Base-by-base conservation (phyloP, 1,140 invertebrate species). In the Grapholita molesta region DNA sequence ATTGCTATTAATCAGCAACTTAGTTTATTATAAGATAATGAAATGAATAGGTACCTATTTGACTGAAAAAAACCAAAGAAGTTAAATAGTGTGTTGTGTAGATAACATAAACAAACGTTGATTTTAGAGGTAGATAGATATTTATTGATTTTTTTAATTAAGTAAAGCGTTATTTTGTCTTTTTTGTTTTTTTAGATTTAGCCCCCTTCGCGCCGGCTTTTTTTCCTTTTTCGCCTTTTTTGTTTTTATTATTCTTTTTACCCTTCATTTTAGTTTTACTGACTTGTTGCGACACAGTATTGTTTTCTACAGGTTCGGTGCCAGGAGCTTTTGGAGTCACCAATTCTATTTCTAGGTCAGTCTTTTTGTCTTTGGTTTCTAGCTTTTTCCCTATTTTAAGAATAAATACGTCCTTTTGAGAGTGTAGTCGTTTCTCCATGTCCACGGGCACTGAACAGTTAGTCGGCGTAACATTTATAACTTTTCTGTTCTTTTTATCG, bases 331-430 rank as follows among this genome's bases (percentile, higher is more conserved):
- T 90, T 6, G 89, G 89, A 1, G 89, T 90, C 0, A 90, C 73
- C 5, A 91, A 70, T 76, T 91, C 88, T 67, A 91, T 91, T 83
- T 90, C 88, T 21, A 91, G 78, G 74, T 91, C 89, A 48, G 89
- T 91, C 69, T 89, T 91, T 70, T 91, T 91, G 70, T 91, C 86
- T 64, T 86, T 83, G 2, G 87, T 87, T 76, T 91, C 87, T 15
- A 91, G 67, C 74, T 90, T 91, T 61, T 91, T 91, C 9, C 88
- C 89, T 66, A 91, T 90, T 79, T 91, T 91, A 12, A 91, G 70
- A 70, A 91, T 90, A 64, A 91, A 91, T 8, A 91, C 89, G 64
- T 91, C 89, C 76, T 88, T 89, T 38, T 79, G 70, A 4, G 83
- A 83, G 70, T 90, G 79, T 15, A 85, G 23, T 8, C 77, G 65